Conservation (phyloP, 2,888 invertebrate species). For the Pachymerium ferrugineum region DNA sequence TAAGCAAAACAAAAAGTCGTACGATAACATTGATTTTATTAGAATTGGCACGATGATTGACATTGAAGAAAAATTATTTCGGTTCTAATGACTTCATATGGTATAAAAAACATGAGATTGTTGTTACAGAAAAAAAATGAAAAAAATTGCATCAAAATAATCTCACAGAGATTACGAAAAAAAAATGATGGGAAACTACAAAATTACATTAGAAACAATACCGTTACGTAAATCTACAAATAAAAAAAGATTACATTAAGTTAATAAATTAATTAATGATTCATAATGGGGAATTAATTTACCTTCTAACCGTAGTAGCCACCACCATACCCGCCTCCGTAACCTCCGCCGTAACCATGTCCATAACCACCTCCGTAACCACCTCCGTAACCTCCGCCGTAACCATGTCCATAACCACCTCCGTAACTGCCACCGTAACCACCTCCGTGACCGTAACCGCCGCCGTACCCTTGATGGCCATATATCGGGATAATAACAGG, state of each 20-base stretch:
- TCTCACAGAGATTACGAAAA: background rate
- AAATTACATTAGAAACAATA: too few relatives aligned
- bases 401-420: background rate
- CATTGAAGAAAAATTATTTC: background rate
- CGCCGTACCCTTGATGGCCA: background rate
- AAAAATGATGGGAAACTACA: too few relatives aligned
- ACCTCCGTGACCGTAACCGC: background rate
- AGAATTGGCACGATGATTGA: background rate
- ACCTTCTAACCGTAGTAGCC: background rate
- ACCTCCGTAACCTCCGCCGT: background rate
- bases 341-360: background rate
- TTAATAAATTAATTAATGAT: too few relatives aligned
- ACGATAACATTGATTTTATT: background rate
- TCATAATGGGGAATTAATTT: too few relatives aligned
- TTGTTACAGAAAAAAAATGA: background rate
- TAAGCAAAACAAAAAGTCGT: background rate
- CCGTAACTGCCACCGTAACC: background rate
- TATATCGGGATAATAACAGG: background rate
- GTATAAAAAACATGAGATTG: background rate
- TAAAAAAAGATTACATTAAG: too few relatives aligned
- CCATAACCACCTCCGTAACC: background rate
- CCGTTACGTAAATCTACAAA: too few relatives aligned
- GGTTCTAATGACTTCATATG: background rate
- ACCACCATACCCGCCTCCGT: background rate
- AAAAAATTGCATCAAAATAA: background rate